Evolutionary conservation across 1,140 invertebrate species (phyloP).

Genomic region (Leptoteleia sp.): DNA sequence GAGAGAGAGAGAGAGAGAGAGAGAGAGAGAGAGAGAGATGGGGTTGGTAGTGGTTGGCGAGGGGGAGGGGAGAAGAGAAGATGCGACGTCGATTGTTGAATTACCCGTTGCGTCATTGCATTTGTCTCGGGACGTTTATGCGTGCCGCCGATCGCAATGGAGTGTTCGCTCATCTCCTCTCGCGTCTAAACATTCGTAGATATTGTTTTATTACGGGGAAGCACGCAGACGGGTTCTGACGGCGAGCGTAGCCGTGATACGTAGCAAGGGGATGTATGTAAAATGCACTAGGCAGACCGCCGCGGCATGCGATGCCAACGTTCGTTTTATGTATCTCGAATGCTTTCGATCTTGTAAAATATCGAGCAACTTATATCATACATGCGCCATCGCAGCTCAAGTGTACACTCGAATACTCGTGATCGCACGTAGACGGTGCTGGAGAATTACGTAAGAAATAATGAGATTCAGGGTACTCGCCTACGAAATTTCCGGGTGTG

Average conservation of each 20-base stretch:
- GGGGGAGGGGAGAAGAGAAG: no score
- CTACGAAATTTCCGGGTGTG: slow-evolving; percentile 55
- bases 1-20: no score
- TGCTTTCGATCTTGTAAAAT: slow-evolving; percentile 73
- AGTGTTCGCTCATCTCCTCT: slow-evolving; percentile 29
- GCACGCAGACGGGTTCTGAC: slow-evolving; percentile 56
- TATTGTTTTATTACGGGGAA: slow-evolving; percentile 67
- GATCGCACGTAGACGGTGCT: slow-evolving; percentile 53
- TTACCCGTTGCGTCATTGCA: no score
- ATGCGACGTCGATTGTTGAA: no score
- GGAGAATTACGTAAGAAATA: slow-evolving; percentile 64
- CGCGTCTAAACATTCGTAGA: slow-evolving; percentile 41
- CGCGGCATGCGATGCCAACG: slow-evolving; percentile 73
- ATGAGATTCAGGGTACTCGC: slow-evolving; percentile 55
- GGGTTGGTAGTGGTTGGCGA: no score
- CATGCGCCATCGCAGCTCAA: slow-evolving; percentile 50
- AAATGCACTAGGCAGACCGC: slow-evolving; percentile 69
- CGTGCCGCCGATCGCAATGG: background rate
- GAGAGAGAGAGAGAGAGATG: no score
- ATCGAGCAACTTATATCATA: slow-evolving; percentile 71
- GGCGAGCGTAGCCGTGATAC: slow-evolving; percentile 36
- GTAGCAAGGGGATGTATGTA: slow-evolving; percentile 72
- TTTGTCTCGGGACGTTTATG: no score
- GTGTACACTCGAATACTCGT: slow-evolving; percentile 57
- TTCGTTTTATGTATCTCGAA: slow-evolving; percentile 76